Evolutionary conservation across 1,140 invertebrate species (phyloP).

Genomic region (Leptinotarsa undecemlineata): DNA sequence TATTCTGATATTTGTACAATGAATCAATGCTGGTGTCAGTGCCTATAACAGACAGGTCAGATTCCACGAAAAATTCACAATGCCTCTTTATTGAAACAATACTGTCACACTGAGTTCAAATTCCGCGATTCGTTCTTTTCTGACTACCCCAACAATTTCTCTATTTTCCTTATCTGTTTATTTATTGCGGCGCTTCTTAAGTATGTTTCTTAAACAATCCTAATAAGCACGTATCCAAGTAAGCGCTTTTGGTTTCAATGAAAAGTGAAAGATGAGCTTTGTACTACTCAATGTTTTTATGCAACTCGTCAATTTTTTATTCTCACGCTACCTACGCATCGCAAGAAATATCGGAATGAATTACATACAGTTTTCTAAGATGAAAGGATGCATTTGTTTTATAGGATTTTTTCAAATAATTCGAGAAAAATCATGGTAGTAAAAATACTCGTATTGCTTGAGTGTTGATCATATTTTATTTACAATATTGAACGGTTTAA

Average conservation of each 20-base stretch:
- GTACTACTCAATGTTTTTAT: not conserved
- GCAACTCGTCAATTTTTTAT: not conserved
- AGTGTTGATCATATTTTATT: too few relatives aligned
- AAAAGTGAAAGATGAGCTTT: not conserved
- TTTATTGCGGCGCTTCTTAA: not conserved
- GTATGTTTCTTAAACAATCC: too few relatives aligned
- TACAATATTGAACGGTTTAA: too few relatives aligned
- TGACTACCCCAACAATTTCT: not conserved
- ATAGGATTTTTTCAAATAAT: too few relatives aligned
- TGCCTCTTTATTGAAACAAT: not conserved
- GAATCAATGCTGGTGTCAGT: too few relatives aligned
- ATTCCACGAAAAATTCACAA: not conserved
- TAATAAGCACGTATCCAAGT: not conserved
- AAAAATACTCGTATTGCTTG: too few relatives aligned
- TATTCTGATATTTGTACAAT: too few relatives aligned
- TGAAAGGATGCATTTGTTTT: too few relatives aligned
- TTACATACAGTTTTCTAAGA: too few relatives aligned
- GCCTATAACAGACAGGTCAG: too few relatives aligned
- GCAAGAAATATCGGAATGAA: not conserved
- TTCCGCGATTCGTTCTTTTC: not conserved
- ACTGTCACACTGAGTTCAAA: not conserved
- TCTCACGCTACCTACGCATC: not conserved
- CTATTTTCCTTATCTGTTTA: not conserved
- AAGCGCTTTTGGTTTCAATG: slow-evolving; percentile 7
- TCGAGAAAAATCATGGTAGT: too few relatives aligned